Base-by-base conservation (phyloP, 2,797 vertebrate species). In the Takifugu ocellatus region DNA sequence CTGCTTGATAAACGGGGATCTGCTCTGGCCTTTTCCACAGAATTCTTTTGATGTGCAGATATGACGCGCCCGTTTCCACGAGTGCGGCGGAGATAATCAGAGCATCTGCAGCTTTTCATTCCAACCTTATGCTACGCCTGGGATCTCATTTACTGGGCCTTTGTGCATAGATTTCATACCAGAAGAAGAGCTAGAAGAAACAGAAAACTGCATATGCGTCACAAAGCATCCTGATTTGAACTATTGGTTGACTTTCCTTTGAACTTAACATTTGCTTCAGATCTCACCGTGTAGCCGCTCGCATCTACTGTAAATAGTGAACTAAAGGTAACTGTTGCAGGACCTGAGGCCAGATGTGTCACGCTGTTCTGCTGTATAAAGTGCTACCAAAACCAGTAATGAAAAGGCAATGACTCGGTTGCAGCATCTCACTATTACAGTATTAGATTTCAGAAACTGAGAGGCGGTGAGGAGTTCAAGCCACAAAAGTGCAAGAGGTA, bases 141-240 rank as follows among this genome's bases (percentile, higher is more conserved):
- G 16, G 46, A 31, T 54, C 53, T 72, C 29, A 26, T 56, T 63
- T 49, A 59, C 16, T 27, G 25, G 25, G 51, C 42, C 17, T 53
- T 43, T 54, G 57, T 76, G 77, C 71, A 72, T 77, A 77, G 79
- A 68, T 75, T 68, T 64, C 47, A 66, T 24, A 50, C 47, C 52
- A 63, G 44, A 70, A 51, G 12, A 31, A 67, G 47, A 24, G 47
- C 43, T 21, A 24, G 29, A 50, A 27, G 65, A 26, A 50, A 46
- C 61, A 31, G 10, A 51, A 39, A 61, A 59, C 39, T 61, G 49
- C 44, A 75, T 55, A 44, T 58, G 50, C 27, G 7, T 21, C 9
- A 14, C 10, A 64, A 11, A 49, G 39, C 29, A 24, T 54, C 49
- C 59, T 48, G 52, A 44, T 29, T 29, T 50, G 9, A 58, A 52